Base-by-base conservation (phyloP, 2,113 vertebrate genomes). In the Donacobius atricapilla region DNA sequence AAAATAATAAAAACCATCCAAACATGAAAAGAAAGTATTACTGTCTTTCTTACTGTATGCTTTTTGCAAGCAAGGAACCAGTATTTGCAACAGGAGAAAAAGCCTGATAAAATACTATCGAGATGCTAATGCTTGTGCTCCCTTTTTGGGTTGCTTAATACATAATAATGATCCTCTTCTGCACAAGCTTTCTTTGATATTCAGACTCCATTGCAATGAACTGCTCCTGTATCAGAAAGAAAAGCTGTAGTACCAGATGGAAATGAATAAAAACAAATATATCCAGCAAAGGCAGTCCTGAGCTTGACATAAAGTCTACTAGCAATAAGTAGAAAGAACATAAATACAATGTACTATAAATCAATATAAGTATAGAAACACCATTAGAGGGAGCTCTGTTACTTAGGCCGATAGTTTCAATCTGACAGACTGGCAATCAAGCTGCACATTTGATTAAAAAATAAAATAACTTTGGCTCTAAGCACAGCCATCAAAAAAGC, bases 381-480 rank as follows among this genome's bases (percentile, higher is more conserved):
- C 96, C 96, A 57, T 97, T 96, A 96, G 96, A 96, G 96, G 96
- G 96, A 97, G 96, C 94, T 92, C 93, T 89, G 90, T 84, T 95
- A 89, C 96, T 93, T 94, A 93, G 64, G 68, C 93, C 93, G 68
- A 86, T 94, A 71, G 66, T 84, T 91, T 56, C 21, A 20, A 68
- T 40, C n/a, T 40, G 54, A 88, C 27, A 37, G 33, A 27, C 13
- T 47, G 16, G 19, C 33, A 75, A 92, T 21, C 13, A 57, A 61
- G 44, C 15, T 68, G 44, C 18, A 44, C 35, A 64, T 50, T 87
- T 84, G 40, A 80, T 68, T 75, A 42, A 70, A 73, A 60, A 56
- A 33, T 39, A 42, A 39, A 24, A 37, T 30, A 54, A 31, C 48
- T 81, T 66, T 51, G 47, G 18, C 18, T 60, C 22, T 73, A 40